Evolutionary conservation across 2,888 invertebrate genomes (phyloP).

Genomic region (Oegoconia quadripuncta): DNA sequence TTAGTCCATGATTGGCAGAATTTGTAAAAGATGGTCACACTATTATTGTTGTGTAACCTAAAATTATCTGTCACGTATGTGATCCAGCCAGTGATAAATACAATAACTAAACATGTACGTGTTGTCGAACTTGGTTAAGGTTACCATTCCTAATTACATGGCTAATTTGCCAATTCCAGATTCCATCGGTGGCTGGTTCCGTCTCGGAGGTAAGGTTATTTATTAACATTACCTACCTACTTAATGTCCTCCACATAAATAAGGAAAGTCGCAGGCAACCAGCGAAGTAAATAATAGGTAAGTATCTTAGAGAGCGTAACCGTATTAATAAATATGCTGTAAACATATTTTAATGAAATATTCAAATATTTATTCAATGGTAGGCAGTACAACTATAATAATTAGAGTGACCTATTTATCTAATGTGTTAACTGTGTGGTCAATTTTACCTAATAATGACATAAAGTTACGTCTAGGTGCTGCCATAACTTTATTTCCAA

Average conservation of each 20-base stretch:
- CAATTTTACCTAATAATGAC: neutral
- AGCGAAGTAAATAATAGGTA: no score
- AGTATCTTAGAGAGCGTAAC: no score
- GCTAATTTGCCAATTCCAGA: constrained; percentile 91
- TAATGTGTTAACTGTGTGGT: neutral
- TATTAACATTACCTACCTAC: neutral
- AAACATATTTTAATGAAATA: neutral
- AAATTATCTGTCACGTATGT: constrained; percentile 82
- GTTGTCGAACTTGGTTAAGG: constrained; percentile 87
- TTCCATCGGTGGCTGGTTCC: constrained; percentile 91
- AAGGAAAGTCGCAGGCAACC: no score
- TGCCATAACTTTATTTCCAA: no score
- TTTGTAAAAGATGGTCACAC: neutral
- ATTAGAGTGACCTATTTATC: neutral
- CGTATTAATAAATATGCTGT: no score
- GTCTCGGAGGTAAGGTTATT: constrained; percentile 83
- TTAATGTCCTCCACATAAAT: no score
- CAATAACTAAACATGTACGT: constrained; percentile 83
- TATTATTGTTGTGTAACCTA: constrained; percentile 1
- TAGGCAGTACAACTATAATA: no score
- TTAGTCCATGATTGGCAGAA: no score
- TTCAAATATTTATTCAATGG: no score
- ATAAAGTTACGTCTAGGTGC: no score
- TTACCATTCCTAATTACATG: constrained; percentile 90
- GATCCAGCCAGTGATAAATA: no score